Conservation (phyloP, 2,113 vertebrate genomes). For the Tetrax tetrax region DNA sequence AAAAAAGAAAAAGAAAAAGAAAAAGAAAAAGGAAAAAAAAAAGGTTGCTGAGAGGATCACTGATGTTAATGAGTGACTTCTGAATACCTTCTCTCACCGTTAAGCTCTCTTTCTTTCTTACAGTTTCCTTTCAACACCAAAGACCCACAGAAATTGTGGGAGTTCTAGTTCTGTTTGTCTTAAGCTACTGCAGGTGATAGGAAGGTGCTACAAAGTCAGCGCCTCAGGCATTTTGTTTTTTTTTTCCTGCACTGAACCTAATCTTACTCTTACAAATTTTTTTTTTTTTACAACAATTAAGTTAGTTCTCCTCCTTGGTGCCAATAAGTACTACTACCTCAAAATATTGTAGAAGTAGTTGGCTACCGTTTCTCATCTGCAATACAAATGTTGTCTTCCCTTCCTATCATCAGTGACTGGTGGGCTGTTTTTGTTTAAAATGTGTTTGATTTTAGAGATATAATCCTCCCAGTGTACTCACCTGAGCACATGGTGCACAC, state of each 20-base stretch:
- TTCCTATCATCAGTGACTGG: background rate
- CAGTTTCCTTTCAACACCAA: background rate
- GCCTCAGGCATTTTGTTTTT: background rate
- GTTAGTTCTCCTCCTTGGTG: background rate
- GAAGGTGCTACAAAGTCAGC: background rate
- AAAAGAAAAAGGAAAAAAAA: no score
- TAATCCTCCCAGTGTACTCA: background rate
- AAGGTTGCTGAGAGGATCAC: background rate
- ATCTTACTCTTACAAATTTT: background rate
- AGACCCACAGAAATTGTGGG: background rate
- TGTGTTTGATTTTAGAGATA: background rate
- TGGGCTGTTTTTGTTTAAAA: background rate
- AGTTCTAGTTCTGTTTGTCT: background rate
- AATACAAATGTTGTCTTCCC: rapidly evolving
- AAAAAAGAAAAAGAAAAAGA: no score
- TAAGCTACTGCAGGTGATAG: background rate
- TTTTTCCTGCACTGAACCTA: background rate
- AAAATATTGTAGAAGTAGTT: background rate
- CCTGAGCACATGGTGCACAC: rapidly evolving
- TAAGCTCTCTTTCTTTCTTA: background rate
- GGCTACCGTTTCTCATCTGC: background rate
- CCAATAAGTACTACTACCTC: rapidly evolving
- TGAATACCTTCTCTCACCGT: background rate
- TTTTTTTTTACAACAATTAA: background rate
- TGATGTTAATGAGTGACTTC: background rate